Percentiles rank a stretch among this genome's conserved stretches.
These are phyloP conservation scores for Ectropis crepuscularia DNA, from an alignment of 2,888 invertebrate genomes.

Conservation along the genomic window DNA sequence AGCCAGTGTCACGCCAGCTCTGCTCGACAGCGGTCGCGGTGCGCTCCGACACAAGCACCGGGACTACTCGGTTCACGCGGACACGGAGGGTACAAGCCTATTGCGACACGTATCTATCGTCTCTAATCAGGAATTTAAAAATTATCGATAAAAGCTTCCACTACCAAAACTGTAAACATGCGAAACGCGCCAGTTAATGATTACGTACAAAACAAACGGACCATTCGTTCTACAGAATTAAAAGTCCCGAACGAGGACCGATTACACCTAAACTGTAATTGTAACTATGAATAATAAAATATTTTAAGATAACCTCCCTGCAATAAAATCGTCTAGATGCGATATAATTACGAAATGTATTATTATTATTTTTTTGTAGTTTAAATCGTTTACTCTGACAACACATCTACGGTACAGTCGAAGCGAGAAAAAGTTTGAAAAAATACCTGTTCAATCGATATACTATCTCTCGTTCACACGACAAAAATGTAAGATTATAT, in stretches of 20 bases:
- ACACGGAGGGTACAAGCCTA: conserved; percentile 53
- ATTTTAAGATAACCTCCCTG: conserved; percentile 82
- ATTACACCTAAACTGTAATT: conserved; percentile 77
- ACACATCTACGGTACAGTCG: conserved; percentile 85
- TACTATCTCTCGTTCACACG: conserved; percentile 83
- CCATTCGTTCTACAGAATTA: conserved; percentile 64
- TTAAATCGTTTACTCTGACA: conserved; percentile 80
- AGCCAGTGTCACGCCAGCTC: conserved; percentile 30
- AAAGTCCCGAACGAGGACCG: conserved; percentile 69
- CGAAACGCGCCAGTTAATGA: conserved; percentile 55
- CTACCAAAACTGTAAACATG: conserved; percentile 61
- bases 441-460: conserved; percentile 83
- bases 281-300: conserved; percentile 82
- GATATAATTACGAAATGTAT: conserved; percentile 80
- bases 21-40: conserved; percentile 35
- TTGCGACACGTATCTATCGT: conserved; percentile 52
- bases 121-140: conserved; percentile 46
- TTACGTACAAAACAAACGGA: conserved; percentile 53
- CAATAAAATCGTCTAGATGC: conserved; percentile 81
- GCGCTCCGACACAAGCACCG: conserved; percentile 44
- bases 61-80: conserved; percentile 42
- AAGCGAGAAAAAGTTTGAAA: conserved; percentile 84
- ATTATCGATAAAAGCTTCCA: conserved; percentile 58
- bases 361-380: conserved; percentile 75
- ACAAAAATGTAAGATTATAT: conserved; percentile 80